phyloP scores from a whole-genome alignment of 2,888 invertebrate species.

The Parelbella ahira region DNA sequence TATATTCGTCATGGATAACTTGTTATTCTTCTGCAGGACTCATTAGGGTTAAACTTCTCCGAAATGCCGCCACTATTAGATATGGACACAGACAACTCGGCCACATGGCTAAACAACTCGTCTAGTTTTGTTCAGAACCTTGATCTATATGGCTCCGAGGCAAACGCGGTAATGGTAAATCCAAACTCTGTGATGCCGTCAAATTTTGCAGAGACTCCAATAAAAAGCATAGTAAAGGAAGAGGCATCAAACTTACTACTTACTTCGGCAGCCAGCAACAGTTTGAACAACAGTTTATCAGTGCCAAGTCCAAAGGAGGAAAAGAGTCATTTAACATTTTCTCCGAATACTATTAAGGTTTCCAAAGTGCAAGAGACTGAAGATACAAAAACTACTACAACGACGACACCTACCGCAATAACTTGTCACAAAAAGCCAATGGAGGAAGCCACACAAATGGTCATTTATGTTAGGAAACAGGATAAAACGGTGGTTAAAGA shows the following conservation, averaged over 20 bases:
- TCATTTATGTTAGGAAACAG: conserved; percentile 70
- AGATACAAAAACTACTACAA: conserved; percentile 33
- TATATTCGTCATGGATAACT: too few species aligned
- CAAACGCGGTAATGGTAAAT: conserved; percentile 91
- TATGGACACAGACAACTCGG: conserved; percentile 83
- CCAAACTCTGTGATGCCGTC: conserved; percentile 94
- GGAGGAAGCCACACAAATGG: conserved; percentile 76
- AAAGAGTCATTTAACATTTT: conserved; percentile 86
- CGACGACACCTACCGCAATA: conserved; percentile 5
- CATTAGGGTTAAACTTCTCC: conserved; percentile 82
- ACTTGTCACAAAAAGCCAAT: conserved; percentile 45
- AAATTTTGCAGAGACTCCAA: conserved; percentile 79
- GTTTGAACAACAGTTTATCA: conserved; percentile 59
- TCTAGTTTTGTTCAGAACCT: conserved; percentile 84
- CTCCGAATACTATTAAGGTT: conserved; percentile 85
- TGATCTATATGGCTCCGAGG: conserved; percentile 85
- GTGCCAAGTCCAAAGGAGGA: conserved; percentile 83
- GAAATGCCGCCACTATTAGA: conserved; percentile 83
- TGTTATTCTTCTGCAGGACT: too few species aligned
- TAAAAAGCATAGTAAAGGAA: conserved; percentile 69
- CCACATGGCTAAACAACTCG: conserved; percentile 81
- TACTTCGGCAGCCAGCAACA: conserved; percentile 60
- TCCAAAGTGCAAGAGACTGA: conserved; percentile 69
- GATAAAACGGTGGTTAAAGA: conserved; percentile 83
- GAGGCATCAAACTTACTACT: conserved; percentile 70